phyloP scores from a whole-genome alignment of 2,888 invertebrate genomes.

The Belgica antarctica region DNA sequence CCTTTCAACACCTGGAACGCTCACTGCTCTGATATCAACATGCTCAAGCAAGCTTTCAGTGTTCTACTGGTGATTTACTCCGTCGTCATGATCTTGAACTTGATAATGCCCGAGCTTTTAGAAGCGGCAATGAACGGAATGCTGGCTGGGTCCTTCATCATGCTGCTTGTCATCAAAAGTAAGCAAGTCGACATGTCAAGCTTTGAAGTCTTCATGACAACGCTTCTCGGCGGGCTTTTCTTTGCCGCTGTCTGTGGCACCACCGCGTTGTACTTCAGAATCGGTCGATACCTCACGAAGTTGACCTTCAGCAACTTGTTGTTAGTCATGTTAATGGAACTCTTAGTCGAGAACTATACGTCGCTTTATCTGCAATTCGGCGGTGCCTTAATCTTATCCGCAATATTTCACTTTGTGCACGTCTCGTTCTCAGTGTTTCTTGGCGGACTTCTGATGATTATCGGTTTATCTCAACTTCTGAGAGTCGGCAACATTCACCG shows the following conservation, averaged over 20 bases:
- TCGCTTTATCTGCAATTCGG: constrained; percentile 17
- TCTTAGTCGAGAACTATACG: not conserved
- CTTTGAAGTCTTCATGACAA: constrained; percentile 22
- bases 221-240: not conserved
- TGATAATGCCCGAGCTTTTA: constrained; percentile 25
- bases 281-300: constrained; percentile 17
- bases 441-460: constrained; percentile 9
- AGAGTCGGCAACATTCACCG: constrained; percentile 36
- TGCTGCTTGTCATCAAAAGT: not conserved
- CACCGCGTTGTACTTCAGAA: not conserved
- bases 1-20: not conserved
- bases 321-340: not conserved
- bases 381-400: not conserved
- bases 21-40: not conserved
- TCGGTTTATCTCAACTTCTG: not conserved
- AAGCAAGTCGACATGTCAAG: not conserved
- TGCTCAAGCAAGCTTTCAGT: not conserved
- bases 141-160: constrained; percentile 1
- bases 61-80: not conserved
- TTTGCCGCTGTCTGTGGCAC: not conserved
- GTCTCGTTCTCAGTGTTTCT: constrained; percentile 27
- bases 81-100: constrained; percentile 3
- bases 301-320: constrained; percentile 15
- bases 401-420: not conserved
- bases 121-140: constrained; percentile 31